phyloP scores from a whole-genome alignment of 92 coral and sea anemone species.

The Parazoanthus swiftii region DNA sequence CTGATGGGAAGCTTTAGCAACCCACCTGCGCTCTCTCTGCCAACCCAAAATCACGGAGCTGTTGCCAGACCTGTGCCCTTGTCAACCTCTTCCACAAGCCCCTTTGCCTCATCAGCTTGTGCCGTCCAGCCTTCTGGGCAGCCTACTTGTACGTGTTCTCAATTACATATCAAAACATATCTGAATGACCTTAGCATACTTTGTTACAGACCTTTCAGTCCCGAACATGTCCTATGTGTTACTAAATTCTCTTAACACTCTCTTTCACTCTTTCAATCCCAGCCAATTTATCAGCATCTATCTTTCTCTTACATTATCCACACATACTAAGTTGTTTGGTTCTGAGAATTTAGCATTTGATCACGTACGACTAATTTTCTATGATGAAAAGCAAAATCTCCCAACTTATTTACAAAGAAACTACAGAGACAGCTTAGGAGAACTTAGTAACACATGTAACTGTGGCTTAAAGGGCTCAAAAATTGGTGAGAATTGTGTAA shows the following conservation, averaged over 20 bases:
- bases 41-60: conserved; percentile 53
- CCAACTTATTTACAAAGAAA: too few species aligned
- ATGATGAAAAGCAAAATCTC: too few species aligned
- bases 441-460: too few species aligned
- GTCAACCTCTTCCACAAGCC: conserved; percentile 62
- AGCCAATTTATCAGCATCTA: too few species aligned
- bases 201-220: neutral
- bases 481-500: neutral
- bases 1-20: conserved; percentile 82
- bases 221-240: neutral
- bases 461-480: too few species aligned
- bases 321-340: too few species aligned
- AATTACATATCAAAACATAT: neutral
- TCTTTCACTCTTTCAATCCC: neutral
- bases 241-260: neutral
- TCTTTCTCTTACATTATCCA: too few species aligned
- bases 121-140: conserved; percentile 36
- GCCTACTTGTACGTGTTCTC: conserved; percentile 29
- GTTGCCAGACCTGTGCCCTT: conserved; percentile 65
- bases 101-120: conserved; percentile 11
- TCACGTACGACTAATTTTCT: too few species aligned
- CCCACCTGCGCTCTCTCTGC: conserved; percentile 50
- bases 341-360: too few species aligned
- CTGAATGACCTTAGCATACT: neutral
- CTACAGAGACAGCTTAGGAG: too few species aligned